These are phyloP conservation scores for Melanotaenia trifasciata DNA, from an alignment of 2,797 vertebrate genomes.

Conservation along the genomic window DNA sequence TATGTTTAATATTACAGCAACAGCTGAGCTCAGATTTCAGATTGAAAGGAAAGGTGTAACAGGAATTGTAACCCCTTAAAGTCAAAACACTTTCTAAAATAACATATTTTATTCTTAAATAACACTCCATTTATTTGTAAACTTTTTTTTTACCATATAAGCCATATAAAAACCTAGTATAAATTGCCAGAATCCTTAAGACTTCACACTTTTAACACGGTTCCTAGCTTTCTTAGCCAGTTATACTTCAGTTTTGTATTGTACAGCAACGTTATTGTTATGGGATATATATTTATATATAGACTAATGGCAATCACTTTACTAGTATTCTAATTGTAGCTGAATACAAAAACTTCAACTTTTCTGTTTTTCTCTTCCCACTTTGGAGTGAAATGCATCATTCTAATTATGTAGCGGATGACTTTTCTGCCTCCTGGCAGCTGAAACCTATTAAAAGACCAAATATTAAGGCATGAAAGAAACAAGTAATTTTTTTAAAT, in stretches of 20 bases:
- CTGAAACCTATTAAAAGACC: constrained; percentile 53
- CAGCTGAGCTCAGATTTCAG: too few species aligned
- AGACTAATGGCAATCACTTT: constrained; percentile 18
- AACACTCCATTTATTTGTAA: background rate
- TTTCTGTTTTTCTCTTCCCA: constrained; percentile 18
- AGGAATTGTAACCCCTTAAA: too few species aligned
- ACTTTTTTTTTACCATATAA: background rate
- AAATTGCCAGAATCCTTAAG: background rate
- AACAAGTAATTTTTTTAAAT: constrained; percentile 38
- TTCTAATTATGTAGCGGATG: constrained; percentile 43
- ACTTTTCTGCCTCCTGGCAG: constrained; percentile 35
- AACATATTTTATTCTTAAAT: background rate
- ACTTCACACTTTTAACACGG: background rate
- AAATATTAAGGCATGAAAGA: constrained; percentile 45
- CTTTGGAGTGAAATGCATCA: constrained; percentile 47
- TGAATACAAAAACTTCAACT: constrained; percentile 7
- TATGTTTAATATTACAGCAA: background rate
- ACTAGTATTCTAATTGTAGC: constrained; percentile 12
- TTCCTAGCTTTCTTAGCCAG: background rate
- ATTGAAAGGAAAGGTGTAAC: too few species aligned
- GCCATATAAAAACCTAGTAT: background rate
- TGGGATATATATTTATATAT: too few species aligned
- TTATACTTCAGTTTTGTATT: background rate
- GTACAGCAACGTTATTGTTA: background rate
- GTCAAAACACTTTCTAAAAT: background rate